A percentile compares a stretch with the other conserved stretches of the same genome.
Evolutionary conservation across 2,797 vertebrate genomes (phyloP).

Genomic region (Xenentodon cancila): DNA sequence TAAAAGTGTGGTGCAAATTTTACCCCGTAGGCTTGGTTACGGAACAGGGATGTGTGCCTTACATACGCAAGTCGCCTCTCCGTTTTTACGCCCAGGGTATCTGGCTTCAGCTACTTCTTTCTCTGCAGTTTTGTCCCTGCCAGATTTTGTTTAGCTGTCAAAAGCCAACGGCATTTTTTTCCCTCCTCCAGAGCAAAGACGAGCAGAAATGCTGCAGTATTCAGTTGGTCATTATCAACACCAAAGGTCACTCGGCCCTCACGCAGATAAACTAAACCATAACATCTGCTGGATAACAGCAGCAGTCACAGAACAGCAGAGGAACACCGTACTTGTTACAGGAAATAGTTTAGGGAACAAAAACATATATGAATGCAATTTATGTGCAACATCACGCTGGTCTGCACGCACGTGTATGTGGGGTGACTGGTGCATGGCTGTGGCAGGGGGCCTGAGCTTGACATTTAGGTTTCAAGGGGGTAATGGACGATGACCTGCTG

Average conservation of each 20-base stretch:
- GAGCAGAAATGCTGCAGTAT: background rate
- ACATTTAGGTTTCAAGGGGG: slow-evolving; percentile 79
- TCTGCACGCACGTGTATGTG: slow-evolving; percentile 12
- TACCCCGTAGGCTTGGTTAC: no score
- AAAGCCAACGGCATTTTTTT: background rate
- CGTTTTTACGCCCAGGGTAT: no score
- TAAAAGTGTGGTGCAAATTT: no score
- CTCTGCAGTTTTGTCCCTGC: background rate
- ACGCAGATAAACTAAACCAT: slow-evolving; percentile 28
- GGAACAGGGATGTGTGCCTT: no score
- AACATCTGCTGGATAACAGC: slow-evolving; percentile 45
- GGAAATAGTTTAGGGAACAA: background rate
- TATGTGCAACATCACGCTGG: no score
- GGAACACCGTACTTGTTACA: slow-evolving; percentile 16
- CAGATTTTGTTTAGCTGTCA: background rate
- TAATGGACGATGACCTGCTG: slow-evolving; percentile 80
- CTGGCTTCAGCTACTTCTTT: background rate
- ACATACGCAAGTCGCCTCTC: no score
- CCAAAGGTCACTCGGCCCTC: slow-evolving; percentile 8
- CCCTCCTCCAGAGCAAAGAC: slow-evolving; percentile 1
- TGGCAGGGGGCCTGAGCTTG: slow-evolving; percentile 68
- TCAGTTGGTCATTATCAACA: background rate
- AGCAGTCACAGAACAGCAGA: slow-evolving; percentile 7
- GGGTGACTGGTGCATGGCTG: slow-evolving; percentile 70
- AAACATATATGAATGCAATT: no score